These are phyloP conservation scores for Gopherus evgoodei DNA, from an alignment of 2,113 vertebrate species.

Conservation along the genomic window DNA sequence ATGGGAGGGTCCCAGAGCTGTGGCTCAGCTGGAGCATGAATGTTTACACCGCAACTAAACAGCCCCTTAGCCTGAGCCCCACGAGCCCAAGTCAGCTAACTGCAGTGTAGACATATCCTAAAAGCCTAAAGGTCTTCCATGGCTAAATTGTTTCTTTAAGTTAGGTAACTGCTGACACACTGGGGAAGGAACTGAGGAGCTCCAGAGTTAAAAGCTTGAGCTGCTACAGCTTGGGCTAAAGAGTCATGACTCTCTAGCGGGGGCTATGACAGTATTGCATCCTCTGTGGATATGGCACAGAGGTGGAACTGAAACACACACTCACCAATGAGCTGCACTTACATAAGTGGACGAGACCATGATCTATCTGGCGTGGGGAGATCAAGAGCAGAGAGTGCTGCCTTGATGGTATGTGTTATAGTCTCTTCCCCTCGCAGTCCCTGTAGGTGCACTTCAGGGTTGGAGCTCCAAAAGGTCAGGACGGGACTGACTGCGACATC, in stretches of 20 bases:
- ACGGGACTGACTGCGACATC: background rate
- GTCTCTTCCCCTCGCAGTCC: background rate
- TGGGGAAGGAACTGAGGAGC: background rate
- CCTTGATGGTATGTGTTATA: background rate
- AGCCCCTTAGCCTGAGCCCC: too few relatives aligned
- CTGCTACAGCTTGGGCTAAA: background rate
- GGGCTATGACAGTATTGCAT: background rate
- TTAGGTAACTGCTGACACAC: background rate
- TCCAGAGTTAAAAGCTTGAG: background rate
- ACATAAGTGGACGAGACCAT: background rate
- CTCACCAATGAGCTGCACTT: background rate
- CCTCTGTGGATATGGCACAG: background rate
- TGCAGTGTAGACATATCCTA: too few relatives aligned
- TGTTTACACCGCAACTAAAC: too few relatives aligned
- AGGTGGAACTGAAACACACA: background rate
- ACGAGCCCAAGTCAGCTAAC: too few relatives aligned
- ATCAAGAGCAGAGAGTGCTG: background rate
- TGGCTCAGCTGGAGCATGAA: too few relatives aligned
- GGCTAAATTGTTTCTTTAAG: background rate
- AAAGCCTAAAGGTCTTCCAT: background rate
- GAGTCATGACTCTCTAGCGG: background rate
- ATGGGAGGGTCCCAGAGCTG: too few relatives aligned
- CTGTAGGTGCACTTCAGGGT: background rate
- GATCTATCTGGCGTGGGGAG: accelerated
- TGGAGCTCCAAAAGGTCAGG: background rate